Base-by-base conservation (phyloP, 53 echinoderm and acorn worm species). In the Henricia sp. region DNA sequence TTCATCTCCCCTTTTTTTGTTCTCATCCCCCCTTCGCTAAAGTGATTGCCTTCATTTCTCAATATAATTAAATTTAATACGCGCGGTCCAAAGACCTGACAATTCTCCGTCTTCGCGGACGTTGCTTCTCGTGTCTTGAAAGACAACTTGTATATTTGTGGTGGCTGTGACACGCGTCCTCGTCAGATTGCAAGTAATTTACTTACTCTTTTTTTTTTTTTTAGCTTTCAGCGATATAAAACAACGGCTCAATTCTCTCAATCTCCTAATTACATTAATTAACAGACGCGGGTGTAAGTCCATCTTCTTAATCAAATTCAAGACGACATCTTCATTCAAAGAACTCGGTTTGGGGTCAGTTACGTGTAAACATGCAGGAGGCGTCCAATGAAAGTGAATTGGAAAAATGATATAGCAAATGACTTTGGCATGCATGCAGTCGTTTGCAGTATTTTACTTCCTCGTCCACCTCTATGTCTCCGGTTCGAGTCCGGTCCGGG, bases 41-140 rank as follows among this genome's bases (percentile, higher is more conserved):
- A 80, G 80, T 80, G 80, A 80, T 80, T 80, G 80, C 63, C 80
- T 80, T 80, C 80, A 80, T 80, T 80, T 80, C 65, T 80, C 80
- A 80, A 80, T 80, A 80, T 80, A 80, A 80, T 80, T 80, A 80
- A 80, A 80, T 80, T 80, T 63, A 80, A 80, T 80, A 64, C 71
- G 21, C 16, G 17, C 23, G 37, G 23, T 71, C n/a, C 34, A 46
- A 50, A 19, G 44, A 35, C 63, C 62, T 26, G 80, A 64, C 48
- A 80, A 50, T 62, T 32, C 80, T 63, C 64, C 64, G 64, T 80
- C 63, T 57, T 64, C 63, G 80, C 28, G 21, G 3, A 12, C 6
- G 64, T 50, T 28, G 80, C 60, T 33, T 44, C 2, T 23, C 42
- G 80, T 21, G 54, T 64, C 80, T 62, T 80, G 80, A 80, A 19